Evolutionary conservation across 2,113 vertebrate species (phyloP).

Genomic region (Takifugu flavidus): DNA sequence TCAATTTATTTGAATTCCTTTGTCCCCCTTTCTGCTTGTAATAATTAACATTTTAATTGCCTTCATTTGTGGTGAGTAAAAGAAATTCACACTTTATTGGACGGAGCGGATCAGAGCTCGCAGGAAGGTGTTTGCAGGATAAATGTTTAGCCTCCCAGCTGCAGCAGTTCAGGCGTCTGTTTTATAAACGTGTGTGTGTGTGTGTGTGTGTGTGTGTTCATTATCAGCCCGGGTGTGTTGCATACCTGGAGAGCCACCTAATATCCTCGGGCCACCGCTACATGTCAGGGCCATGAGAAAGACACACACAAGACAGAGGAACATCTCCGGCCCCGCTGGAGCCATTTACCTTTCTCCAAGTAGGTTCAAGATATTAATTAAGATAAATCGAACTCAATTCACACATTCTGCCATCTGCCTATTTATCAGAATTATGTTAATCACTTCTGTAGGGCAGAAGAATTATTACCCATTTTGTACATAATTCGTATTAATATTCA

Average conservation of each 20-base stretch:
- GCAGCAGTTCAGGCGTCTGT: conserved; percentile 4
- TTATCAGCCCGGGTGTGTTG: conserved; percentile 73
- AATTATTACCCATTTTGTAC: conserved; percentile 99
- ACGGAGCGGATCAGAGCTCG: conserved; percentile 36
- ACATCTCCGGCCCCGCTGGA: conserved; percentile 79
- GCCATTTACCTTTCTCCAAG: conserved; percentile 93
- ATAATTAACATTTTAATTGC: conserved; percentile 78
- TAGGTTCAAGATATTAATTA: conserved; percentile 99
- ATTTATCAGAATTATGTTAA: conserved; percentile 99
- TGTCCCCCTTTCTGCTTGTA: conserved; percentile 76
- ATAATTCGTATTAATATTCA: conserved; percentile 99
- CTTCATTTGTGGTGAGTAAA: conserved; percentile 67
- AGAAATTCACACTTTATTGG: conserved; percentile 61
- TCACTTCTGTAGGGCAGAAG: conserved; percentile 99
- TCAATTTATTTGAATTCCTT: conserved; percentile 86
- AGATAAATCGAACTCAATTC: conserved; percentile 99
- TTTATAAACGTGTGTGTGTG: conserved; percentile 7
- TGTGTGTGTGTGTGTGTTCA: conserved; percentile 43
- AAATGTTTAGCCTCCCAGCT: conserved; percentile 34
- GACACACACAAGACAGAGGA: conserved; percentile 68
- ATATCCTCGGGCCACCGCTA: conserved; percentile 73
- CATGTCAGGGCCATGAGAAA: conserved; percentile 60
- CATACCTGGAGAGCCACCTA: conserved; percentile 73
- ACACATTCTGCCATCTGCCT: conserved; percentile 97
- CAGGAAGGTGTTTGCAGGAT: conserved; percentile 23